Percentiles rank a stretch among this genome's conserved stretches.
phyloP scores from a whole-genome alignment of 2,888 invertebrate genomes.

The Platerodrilus igneus region DNA sequence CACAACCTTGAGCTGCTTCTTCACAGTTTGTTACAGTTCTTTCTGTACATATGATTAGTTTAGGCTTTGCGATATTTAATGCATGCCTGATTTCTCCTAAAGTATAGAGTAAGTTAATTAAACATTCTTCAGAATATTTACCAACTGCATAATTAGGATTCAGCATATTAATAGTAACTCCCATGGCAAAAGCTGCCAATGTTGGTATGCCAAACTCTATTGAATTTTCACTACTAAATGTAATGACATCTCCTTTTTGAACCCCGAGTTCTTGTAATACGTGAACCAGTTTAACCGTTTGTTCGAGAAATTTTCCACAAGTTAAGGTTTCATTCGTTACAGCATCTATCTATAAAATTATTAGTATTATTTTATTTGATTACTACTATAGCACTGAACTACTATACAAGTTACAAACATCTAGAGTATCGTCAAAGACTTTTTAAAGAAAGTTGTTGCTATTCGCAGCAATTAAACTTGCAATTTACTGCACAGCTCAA shows the following conservation, averaged over 20 bases:
- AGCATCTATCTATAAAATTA: constrained; percentile 36
- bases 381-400: too few relatives aligned
- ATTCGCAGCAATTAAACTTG: too few relatives aligned
- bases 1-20: constrained; percentile 47
- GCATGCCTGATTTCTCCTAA: constrained; percentile 62
- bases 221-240: constrained; percentile 35
- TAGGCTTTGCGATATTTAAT: constrained; percentile 60
- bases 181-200: constrained; percentile 31
- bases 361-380: too few relatives aligned
- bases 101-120: constrained; percentile 23
- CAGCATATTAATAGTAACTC: constrained; percentile 31
- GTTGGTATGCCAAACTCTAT: constrained; percentile 34
- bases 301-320: constrained; percentile 30
- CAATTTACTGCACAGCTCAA: too few relatives aligned
- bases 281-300: constrained; percentile 32
- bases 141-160: constrained; percentile 32
- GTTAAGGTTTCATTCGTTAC: constrained; percentile 29
- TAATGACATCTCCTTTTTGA: constrained; percentile 27
- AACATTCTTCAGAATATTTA: constrained; percentile 6
- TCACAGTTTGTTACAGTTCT: constrained; percentile 52
- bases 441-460: too few relatives aligned
- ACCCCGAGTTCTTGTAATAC: constrained; percentile 30
- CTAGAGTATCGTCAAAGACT: too few relatives aligned
- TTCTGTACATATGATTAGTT: constrained; percentile 59
- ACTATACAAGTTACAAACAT: too few relatives aligned